Base-by-base conservation (phyloP, 1,140 invertebrate genomes). In the Tachypleus tridentatus region DNA sequence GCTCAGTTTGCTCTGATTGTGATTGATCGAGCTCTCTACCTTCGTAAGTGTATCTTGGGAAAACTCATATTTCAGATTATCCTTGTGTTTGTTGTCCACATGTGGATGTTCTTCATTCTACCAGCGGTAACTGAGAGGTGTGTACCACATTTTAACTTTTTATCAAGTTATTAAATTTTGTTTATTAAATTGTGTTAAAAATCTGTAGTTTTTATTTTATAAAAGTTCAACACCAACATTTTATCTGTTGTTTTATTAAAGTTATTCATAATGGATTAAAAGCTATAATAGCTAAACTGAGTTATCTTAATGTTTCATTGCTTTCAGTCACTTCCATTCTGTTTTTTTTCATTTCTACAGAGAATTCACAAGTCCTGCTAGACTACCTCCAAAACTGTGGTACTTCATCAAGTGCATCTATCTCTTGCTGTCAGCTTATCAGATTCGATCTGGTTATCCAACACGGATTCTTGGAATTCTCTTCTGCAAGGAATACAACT, bases 331-430 rank as follows among this genome's bases (percentile, higher is more conserved):
- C 29, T 29, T 29, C 29, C 29, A 29, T 29, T 29, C 29, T 29
- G 29, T 29, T 29, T 29, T 29, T 29, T 29, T 29, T 54, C 7
- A 7, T n/a, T 8, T 54, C n/a, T 54, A n/a, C 74, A 93, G 86
- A 74, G 83, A 81, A 77, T 97, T 93, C 79, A 91, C 69, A 53
- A 62, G 53, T 8, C 48, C 86, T 77, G 80, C 86, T 49, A 84
- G 88, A 64, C 74, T 85, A 5, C 87, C 93, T 7, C 93, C 93
- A 5, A 91, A 95, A 75, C 85, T 98, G 72, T 98, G 93, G 87
- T 98, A 98, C 75, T 91, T 97, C 81, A 84, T 97, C 49, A 98
- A 98, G 78, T 97, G 93, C 75, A 85, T 97, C 64, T 97, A 98
- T 76, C 82, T 98, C 69, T 80, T 96, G 49, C 79, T 97, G 49